Evolutionary conservation across 1,140 invertebrate genomes (phyloP), one percentile per base, ranked within the genome.

Genomic region (Plutomurus gul): DNA sequence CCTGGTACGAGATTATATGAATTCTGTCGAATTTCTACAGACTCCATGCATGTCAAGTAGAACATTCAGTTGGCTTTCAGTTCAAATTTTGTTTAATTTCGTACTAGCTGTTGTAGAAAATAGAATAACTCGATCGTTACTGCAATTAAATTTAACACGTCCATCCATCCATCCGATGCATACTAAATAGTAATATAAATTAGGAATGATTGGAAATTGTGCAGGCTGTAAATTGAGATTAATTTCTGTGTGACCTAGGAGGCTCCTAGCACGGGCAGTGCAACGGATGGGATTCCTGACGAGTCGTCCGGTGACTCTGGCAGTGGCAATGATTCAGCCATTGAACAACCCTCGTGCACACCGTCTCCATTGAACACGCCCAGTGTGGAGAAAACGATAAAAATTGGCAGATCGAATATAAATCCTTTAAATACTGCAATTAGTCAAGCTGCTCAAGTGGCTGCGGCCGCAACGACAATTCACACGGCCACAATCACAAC

Each of bases 291-390:
- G 78, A 83, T 87, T 60, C 87, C 88, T 51, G 87, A 88, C 22
- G 88, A 89, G 30, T 88, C 87, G 1, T 88, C 87, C 33, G 77
- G 60, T 40, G 86, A 88, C 84, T 88, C 87, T 3, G 87, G 87
- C 39, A 88, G 87, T 75, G 88, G 87, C 5, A 86, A 86, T 33
- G 87, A 88, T 77, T 84, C 84, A 1, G 82, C 84, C 3, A 82
- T 84, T 47, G 85, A 85, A 78, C 71, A 37, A 43, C 56, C 51
- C 27, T 71, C 56, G n/a, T 56, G 75, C 25, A 72, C 79, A 20
- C 76, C 77, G 10, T 79, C 83, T 30, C 81, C 78, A n/a, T 18
- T 75, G 6, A 78, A 81, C 27, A 60, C 65, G 10, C 75, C 76
- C 7, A 76, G 78, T 39, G 81, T 81, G 18, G 70, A 76, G 60